phyloP scores from a whole-genome alignment of 2,113 vertebrate species.

The Rhinogobius similis region DNA sequence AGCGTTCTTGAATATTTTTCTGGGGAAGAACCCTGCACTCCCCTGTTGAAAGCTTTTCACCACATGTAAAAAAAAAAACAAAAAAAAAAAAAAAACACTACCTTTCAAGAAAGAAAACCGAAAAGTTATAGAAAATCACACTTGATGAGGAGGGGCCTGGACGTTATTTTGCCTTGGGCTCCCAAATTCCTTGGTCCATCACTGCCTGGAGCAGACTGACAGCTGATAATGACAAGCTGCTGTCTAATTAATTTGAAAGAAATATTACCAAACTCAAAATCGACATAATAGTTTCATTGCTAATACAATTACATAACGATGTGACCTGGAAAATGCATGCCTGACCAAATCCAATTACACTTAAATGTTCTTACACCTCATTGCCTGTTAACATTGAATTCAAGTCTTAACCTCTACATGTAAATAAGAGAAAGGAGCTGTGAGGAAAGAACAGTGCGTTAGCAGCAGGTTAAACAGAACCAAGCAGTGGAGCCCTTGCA shows the following conservation, averaged over 20 bases:
- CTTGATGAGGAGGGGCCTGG: too few species aligned
- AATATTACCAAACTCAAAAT: not conserved
- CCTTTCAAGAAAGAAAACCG: too few species aligned
- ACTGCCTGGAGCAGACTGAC: too few species aligned
- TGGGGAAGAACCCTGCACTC: too few species aligned
- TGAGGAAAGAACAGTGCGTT: conserved; percentile 24
- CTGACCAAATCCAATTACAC: not conserved
- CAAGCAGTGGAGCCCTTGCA: conserved; percentile 30
- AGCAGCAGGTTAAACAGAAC: conserved; percentile 39
- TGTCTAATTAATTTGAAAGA: not conserved
- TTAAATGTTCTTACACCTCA: not conserved
- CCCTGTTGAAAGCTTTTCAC: too few species aligned
- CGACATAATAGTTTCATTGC: not conserved
- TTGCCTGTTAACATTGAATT: not conserved
- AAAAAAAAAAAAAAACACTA: too few species aligned
- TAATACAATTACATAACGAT: not conserved
- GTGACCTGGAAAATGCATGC: not conserved
- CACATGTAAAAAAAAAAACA: too few species aligned
- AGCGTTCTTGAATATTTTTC: too few species aligned
- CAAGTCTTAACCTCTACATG: not conserved
- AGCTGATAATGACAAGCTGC: not conserved
- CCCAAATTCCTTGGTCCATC: too few species aligned
- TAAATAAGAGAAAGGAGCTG: conserved; percentile 34
- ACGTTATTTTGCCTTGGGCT: too few species aligned
- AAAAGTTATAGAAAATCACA: too few species aligned